Base-by-base conservation (phyloP, 2,888 invertebrate genomes). In the Oxycera nigricornis region DNA sequence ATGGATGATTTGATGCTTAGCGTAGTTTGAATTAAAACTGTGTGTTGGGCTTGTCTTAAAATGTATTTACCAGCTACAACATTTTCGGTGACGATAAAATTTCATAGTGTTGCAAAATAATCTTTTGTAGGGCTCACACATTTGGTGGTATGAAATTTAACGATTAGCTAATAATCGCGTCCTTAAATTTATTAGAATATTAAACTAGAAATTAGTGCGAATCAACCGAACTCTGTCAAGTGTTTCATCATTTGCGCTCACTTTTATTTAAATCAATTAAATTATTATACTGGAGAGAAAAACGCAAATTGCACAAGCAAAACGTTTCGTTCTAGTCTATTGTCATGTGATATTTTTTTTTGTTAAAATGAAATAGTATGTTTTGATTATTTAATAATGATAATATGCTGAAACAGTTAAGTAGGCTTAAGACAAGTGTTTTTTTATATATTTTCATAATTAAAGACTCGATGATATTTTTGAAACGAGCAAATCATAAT, bases 321-420 rank as follows among this genome's bases (percentile, higher is more conserved):
- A 73, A 73, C 50, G 50, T 46, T 72, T 62, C 72, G 67, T 76
- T 76, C 76, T 76, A 76, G 76, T 76, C 76, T 67, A 67, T 74
- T 74, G 72, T 73, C 73, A 68, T 76, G 76, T 76, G 76, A 76
- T 76, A 76, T 76, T 76, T 76, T 76, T 72, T 59, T 59, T 59
- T 22, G 20, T 55, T 9, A n/a, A 20, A 31, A 52, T 41, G 11
- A 26, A 70, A 52, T 52, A 70, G 55, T 31, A 52, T 20, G 31
- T n/a, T n/a, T n/a, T n/a, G 50, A 17, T 68, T 65, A 26, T 39
- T 22, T 65, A 14, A 46, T 46, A 14, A 17, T 46, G 11, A 46
- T 46, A 46, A 46, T 46, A 46, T 46, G 11, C 46, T 17, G 17
- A 46, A 46, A 46, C 3, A 7, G 17, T 46, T 14, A n/a, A 7